Conservation (phyloP, 2,113 vertebrate genomes). For the Arvicanthis niloticus region DNA sequence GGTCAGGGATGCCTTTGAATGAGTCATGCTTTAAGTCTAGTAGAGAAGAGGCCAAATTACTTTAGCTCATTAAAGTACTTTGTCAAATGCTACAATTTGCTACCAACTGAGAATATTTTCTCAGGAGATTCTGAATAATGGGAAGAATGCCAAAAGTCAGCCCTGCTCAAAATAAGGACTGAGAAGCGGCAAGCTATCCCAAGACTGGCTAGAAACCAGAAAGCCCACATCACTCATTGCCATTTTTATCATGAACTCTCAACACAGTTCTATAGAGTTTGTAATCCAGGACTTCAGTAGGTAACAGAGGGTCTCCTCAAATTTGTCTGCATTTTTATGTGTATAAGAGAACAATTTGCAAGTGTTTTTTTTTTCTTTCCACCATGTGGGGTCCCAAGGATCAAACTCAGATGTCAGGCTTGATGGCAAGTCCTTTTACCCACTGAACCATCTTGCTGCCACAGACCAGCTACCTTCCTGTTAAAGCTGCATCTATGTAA, state of each 20-base stretch:
- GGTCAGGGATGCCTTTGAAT: not conserved
- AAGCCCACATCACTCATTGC: rapidly evolving
- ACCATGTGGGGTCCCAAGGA: not conserved
- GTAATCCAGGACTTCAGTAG: no score
- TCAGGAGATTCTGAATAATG: not conserved
- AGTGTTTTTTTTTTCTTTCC: not conserved
- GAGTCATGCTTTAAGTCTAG: not conserved
- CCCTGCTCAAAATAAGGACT: not conserved
- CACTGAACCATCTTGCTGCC: not conserved
- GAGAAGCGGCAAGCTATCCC: not conserved
- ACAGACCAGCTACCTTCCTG: not conserved
- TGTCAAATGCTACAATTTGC: not conserved
- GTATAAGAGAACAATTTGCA: not conserved
- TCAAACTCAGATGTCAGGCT: not conserved
- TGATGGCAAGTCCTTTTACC: not conserved
- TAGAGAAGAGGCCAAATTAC: not conserved
- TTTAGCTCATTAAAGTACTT: not conserved
- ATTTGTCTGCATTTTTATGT: not conserved
- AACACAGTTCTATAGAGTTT: not conserved
- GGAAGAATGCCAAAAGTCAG: not conserved
- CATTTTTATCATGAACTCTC: not conserved
- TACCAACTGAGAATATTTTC: conserved; percentile 19
- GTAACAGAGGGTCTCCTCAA: not conserved
- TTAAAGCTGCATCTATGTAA: not conserved
- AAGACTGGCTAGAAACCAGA: not conserved